Percentiles rank a stretch among this genome's conserved stretches.
Evolutionary conservation across 1,140 invertebrate genomes (phyloP).

Genomic region (Xylocopa sonorina): DNA sequence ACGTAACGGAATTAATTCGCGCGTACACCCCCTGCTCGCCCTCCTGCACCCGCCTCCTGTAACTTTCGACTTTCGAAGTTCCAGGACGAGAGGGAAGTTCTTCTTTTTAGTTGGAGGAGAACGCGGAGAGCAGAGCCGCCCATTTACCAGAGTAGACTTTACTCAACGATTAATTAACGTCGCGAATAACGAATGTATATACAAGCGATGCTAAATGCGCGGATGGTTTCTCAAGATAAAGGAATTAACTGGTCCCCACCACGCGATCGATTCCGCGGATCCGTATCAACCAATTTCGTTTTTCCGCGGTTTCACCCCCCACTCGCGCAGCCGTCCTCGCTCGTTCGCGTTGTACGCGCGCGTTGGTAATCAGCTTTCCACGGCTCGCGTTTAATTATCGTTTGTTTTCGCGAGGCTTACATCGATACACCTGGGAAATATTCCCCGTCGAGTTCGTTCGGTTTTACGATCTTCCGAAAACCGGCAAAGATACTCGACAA

Average conservation of each 20-base stretch:
- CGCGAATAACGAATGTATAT: slow-evolving; percentile 9
- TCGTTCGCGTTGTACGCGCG: too few species aligned
- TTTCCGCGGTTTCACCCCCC: too few species aligned
- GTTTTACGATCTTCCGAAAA: slow-evolving; percentile 9
- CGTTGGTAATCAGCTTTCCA: slow-evolving; percentile 23
- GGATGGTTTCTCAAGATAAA: background rate
- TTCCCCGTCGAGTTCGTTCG: slow-evolving; percentile 20
- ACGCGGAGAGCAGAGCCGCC: background rate
- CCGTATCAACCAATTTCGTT: too few species aligned
- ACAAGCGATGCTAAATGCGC: slow-evolving; percentile 12
- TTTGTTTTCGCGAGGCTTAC: slow-evolving; percentile 28
- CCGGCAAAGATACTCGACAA: slow-evolving; percentile 43
- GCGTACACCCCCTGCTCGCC: slow-evolving; percentile 42
- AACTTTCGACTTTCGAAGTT: slow-evolving; percentile 57
- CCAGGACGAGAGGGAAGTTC: slow-evolving; percentile 40
- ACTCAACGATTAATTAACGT: slow-evolving; percentile 61
- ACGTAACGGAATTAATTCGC: slow-evolving; percentile 52
- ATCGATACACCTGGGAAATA: background rate
- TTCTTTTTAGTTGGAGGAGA: slow-evolving; percentile 29
- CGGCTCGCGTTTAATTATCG: slow-evolving; percentile 25
- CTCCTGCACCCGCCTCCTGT: slow-evolving; percentile 34
- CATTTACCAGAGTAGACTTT: slow-evolving; percentile 51
- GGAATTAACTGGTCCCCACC: too few species aligned
- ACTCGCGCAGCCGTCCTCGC: too few species aligned
- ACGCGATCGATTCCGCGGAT: too few species aligned